Evolutionary conservation across 1,140 invertebrate genomes (phyloP).

Genomic region (Pseudomyrmex gracilis): DNA sequence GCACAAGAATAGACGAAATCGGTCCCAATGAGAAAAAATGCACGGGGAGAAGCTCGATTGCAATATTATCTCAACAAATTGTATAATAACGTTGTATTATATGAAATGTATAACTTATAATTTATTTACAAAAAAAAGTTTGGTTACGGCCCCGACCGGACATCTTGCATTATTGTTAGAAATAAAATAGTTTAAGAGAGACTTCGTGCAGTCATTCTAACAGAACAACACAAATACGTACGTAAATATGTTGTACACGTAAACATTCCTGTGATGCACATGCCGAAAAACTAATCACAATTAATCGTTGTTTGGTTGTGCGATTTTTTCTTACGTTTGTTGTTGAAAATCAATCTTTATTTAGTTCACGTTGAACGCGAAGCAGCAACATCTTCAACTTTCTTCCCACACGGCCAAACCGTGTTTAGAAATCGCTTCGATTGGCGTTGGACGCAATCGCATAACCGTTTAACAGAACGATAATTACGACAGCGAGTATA

Average conservation of each 20-base stretch:
- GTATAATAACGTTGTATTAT: conserved; percentile 1
- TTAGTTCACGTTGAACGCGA: conserved; percentile 10
- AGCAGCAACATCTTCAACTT: too few relatives aligned
- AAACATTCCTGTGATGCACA: conserved; percentile 23
- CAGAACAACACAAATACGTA: conserved; percentile 6
- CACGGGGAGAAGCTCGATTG: not conserved
- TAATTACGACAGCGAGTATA: not conserved
- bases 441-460: conserved; percentile 7
- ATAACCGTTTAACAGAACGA: not conserved
- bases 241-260: not conserved
- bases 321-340: not conserved
- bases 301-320: not conserved
- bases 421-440: conserved; percentile 16
- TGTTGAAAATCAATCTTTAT: not conserved
- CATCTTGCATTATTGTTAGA: conserved; percentile 29
- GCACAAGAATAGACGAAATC: too few relatives aligned
- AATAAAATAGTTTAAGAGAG: not conserved
- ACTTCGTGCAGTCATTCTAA: conserved; percentile 6
- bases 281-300: not conserved
- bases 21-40: too few relatives aligned
- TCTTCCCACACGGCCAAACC: not conserved
- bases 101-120: conserved; percentile 15
- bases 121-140: conserved; percentile 1
- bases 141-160: conserved; percentile 3
- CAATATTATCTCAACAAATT: conserved; percentile 30